Evolutionary conservation across 2,797 vertebrate genomes (phyloP).

Genomic region (Toxotes lorentzi): DNA sequence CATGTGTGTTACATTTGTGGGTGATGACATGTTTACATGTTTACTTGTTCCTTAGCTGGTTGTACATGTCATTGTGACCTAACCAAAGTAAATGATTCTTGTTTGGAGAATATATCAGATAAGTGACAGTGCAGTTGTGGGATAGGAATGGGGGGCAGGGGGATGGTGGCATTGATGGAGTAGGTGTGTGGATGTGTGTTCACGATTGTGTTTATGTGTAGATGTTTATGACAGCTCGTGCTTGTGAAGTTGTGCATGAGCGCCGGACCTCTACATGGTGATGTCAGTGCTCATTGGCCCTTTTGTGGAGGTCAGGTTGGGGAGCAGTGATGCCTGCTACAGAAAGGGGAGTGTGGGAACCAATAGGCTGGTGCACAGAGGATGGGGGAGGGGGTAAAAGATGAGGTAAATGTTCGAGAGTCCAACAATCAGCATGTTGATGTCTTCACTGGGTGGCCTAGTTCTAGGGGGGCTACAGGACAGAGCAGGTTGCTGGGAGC

Average conservation of each 20-base stretch:
- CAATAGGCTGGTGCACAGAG: constrained; percentile 53
- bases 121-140: constrained; percentile 32
- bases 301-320: constrained; percentile 70
- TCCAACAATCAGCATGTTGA: constrained; percentile 78
- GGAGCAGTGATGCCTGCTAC: constrained; percentile 68
- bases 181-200: constrained; percentile 37
- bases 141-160: not conserved
- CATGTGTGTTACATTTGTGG: not conserved
- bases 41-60: constrained; percentile 3
- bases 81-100: not conserved
- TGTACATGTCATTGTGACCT: constrained; percentile 8
- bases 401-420: constrained; percentile 76
- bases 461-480: constrained; percentile 61
- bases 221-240: constrained; percentile 49
- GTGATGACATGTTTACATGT: constrained; percentile 11
- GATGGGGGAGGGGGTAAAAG: constrained; percentile 66
- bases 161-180: constrained; percentile 15
- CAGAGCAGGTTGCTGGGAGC: constrained; percentile 50
- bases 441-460: constrained; percentile 77
- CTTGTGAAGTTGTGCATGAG: constrained; percentile 55
- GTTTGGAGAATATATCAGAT: constrained; percentile 13
- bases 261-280: constrained; percentile 39
- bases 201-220: constrained; percentile 23
- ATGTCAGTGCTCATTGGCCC: constrained; percentile 75
- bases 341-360: constrained; percentile 79